These are phyloP conservation scores for Microtus pennsylvanicus DNA, from an alignment of 2,113 vertebrate genomes.

Conservation along the genomic window DNA sequence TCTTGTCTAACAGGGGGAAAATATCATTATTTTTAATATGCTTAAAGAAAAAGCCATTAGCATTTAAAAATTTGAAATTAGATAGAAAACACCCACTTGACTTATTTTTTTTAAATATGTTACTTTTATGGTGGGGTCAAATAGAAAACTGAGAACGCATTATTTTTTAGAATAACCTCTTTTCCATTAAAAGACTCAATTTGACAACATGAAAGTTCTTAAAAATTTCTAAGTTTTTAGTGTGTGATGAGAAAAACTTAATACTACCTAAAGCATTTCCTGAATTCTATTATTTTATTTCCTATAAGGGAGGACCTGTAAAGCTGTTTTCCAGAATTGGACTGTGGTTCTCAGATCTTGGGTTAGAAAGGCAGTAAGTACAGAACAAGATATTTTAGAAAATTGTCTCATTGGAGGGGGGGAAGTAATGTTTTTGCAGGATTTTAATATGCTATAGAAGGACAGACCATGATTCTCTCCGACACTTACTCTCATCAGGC, in stretches of 20 bases:
- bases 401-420: too few species aligned
- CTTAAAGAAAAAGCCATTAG: neutral
- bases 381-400: too few species aligned
- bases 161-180: neutral
- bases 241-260: neutral
- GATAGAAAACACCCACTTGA: neutral
- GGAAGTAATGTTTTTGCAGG: neutral
- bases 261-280: neutral
- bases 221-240: too few species aligned
- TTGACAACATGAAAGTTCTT: neutral
- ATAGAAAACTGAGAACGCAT: neutral
- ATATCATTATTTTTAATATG: neutral
- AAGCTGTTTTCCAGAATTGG: neutral
- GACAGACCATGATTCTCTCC: neutral
- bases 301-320: neutral
- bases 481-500: too few species aligned
- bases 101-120: neutral
- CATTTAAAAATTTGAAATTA: neutral
- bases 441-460: neutral
- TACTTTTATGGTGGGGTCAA: neutral
- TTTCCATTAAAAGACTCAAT: neutral
- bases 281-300: neutral
- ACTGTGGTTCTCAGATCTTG: neutral
- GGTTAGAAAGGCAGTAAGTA: neutral
- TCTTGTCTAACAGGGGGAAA: neutral